Evolutionary conservation across 2,888 invertebrate genomes (phyloP), one percentile per base, ranked within the genome.

Genomic region (Synergus gifuensis): DNA sequence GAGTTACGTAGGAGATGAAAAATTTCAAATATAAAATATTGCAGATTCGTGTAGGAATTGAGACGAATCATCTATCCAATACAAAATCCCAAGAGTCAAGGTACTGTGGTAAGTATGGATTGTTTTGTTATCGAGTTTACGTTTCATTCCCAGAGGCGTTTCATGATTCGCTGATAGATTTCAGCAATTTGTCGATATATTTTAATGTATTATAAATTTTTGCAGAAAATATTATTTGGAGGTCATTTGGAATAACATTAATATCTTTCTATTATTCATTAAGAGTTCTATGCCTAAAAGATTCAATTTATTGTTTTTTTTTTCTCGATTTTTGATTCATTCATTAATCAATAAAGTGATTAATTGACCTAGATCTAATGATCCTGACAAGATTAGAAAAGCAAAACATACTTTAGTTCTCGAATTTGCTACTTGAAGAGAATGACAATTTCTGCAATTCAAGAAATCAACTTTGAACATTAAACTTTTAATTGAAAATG

Each of bases 51-150:
- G 16, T 14, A 28, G 16, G 40, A 63, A 16, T 63, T 63, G 36
- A 36, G 63, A 63, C 36, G 63, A 63, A 63, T 63, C 36, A 63
- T 63, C 5, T 28, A 63, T 63, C 36, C 36, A 63, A 63, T 63
- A 14, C 12, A 14, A 63, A 63, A 63, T 28, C 36, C 28, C 36
- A 62, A 5, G 63, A 63, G 36, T 5, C 36, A 36, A 63, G 63
- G 63, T 63, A 36, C 12, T 14, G 63, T 36, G 36, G 63, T 14
- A 63, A 63, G 28, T 36, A 63, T 63, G 63, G 78, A 83, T 83
- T 80, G 80, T 82, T 82, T 83, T 82, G 80, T 77, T 78, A 80
- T 79, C 69, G 63, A 76, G 64, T 76, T 63, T 58, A 63, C 63
- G 63, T 63, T 36, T 28, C 16, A 63, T 36, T 16, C 63, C 36